Base-by-base conservation (phyloP, 2,888 invertebrate genomes). In the Ectobius pallidus region DNA sequence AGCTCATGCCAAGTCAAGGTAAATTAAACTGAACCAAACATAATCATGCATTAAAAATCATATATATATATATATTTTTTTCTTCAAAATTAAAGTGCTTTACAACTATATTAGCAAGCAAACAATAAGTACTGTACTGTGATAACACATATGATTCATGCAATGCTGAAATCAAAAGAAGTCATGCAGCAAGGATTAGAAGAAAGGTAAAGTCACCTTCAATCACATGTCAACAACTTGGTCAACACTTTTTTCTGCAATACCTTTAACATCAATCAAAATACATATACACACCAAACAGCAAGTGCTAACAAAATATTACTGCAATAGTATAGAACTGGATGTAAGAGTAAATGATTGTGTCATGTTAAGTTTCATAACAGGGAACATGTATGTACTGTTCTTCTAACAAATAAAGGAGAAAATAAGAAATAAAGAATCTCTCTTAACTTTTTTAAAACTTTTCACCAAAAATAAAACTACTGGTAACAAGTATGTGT, bases 181-280 rank as follows among this genome's bases (percentile, higher is more conserved):
- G 46, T 30, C 65, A 65, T 65, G 65, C 65, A 65, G 46, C 30
- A 65, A 65, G 65, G 65, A 65, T 44, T n/a, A 65, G 65, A 65
- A 65, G 46, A 65, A 27, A 65, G 65, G 65, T 58, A 58, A 58
- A 32, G 58, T 65, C 65, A 65, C 65, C 65, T 65, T 65, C 65
- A 65, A 65, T 65, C 58, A 58, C 55, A 55, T 58, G 32, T 58
- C 65, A 65, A 65, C 65, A 65, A 65, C 65, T 65, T 63, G 65
- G 44, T 46, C 65, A 65, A 65, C 65, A 65, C 30, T 65, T 65
- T 58, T n/a, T 62, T 65, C 65, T 65, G 65, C 18, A 22, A 65
- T 65, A 46, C 65, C 65, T 65, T 65, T 3, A 65, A 65, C 65
- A 65, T 30, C 58, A 58, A 58, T 58, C 27, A 58, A 58, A 30